phyloP scores from a whole-genome alignment of 2,113 vertebrate species.

The Eulacestoma nigropectus region DNA sequence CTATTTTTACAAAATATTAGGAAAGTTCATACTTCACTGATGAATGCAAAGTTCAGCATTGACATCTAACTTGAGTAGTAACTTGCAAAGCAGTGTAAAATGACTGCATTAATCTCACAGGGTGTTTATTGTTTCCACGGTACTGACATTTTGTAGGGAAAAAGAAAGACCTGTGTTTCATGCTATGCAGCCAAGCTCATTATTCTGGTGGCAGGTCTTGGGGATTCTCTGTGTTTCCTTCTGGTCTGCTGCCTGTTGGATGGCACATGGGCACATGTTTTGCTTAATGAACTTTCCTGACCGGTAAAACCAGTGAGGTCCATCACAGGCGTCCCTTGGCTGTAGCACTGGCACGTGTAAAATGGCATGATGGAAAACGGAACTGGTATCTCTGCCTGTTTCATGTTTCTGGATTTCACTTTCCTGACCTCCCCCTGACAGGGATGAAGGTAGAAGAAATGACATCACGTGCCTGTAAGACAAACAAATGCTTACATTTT shows the following conservation, averaged over 20 bases:
- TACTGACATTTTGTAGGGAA: neutral
- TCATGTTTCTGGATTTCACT: neutral
- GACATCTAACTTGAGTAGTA: neutral
- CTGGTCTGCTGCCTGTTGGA: neutral
- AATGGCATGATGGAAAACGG: neutral
- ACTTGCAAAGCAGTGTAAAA: neutral
- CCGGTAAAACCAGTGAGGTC: neutral
- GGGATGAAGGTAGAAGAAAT: neutral
- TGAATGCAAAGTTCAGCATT: neutral
- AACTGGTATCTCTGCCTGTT: neutral
- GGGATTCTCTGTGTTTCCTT: neutral
- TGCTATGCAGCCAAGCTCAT: neutral
- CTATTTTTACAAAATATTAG: neutral
- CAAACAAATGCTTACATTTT: neutral
- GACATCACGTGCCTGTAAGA: neutral
- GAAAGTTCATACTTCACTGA: neutral
- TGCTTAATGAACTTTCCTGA: neutral
- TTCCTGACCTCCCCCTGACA: neutral
- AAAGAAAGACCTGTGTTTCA: neutral
- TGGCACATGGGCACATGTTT: fast-evolving
- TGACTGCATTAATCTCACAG: neutral
- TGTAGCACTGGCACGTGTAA: neutral
- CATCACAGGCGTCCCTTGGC: neutral
- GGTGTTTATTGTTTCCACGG: neutral
- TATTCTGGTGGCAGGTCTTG: neutral